Evolutionary conservation across 2,888 invertebrate genomes (phyloP).

Genomic region (Orthosia incerta): DNA sequence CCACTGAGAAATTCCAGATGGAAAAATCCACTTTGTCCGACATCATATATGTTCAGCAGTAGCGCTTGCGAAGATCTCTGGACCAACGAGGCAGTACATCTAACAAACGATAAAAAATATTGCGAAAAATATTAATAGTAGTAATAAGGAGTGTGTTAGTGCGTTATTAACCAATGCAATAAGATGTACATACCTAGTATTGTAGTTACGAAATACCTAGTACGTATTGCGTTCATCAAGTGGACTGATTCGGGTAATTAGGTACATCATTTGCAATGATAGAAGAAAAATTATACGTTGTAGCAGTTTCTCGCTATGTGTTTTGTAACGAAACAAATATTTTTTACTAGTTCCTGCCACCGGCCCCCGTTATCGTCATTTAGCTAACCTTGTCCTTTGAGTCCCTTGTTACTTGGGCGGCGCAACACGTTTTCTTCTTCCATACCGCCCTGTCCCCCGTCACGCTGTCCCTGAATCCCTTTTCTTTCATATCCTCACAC

Average conservation of each 20-base stretch:
- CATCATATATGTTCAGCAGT: no score
- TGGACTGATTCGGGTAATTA: constrained; percentile 50
- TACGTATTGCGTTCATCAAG: constrained; percentile 18
- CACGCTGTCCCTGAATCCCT: no score
- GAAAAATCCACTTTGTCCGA: no score
- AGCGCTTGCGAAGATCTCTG: no score
- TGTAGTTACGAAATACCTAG: neutral
- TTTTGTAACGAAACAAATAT: constrained; percentile 7
- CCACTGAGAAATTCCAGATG: no score
- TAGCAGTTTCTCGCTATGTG: neutral
- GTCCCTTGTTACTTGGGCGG: no score
- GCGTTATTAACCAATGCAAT: constrained; percentile 39
- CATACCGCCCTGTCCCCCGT: no score
- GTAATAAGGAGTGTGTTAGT: constrained; percentile 20
- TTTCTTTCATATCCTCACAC: no score
- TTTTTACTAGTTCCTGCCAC: neutral
- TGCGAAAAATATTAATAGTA: constrained; percentile 16
- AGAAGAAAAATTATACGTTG: constrained; percentile 26
- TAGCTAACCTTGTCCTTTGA: no score
- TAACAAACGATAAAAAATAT: constrained; percentile 17
- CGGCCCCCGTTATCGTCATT: no score
- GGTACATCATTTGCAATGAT: constrained; percentile 27
- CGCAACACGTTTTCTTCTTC: no score
- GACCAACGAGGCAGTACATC: neutral
- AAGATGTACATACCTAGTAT: constrained; percentile 18